Conservation (phyloP, 2,797 vertebrate genomes). For the Selene dorsalis region DNA sequence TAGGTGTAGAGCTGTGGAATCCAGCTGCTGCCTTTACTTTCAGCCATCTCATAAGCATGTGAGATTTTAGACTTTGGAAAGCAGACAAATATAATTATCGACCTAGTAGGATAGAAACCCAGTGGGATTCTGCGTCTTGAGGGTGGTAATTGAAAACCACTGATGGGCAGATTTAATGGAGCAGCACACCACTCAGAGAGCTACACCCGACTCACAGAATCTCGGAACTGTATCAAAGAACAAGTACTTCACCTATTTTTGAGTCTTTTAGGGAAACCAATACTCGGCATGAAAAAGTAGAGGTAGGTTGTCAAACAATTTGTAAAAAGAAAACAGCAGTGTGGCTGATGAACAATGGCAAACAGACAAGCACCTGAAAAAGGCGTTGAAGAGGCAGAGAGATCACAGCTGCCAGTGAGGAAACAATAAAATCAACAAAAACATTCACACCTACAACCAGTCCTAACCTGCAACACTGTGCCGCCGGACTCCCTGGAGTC, state of each 20-base stretch:
- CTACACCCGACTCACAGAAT: not conserved
- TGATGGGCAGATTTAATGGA: constrained; percentile 20
- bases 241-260: not conserved
- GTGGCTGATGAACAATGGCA: too few species aligned
- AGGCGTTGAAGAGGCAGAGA: too few species aligned
- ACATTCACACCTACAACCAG: too few species aligned
- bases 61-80: constrained; percentile 29
- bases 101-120: constrained; percentile 29
- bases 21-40: constrained; percentile 23
- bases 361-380: too few species aligned
- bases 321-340: too few species aligned
- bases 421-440: too few species aligned
- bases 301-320: too few species aligned
- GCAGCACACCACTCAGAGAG: not conserved
- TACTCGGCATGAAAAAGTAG: too few species aligned
- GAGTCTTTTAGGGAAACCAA: not conserved
- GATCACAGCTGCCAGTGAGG: too few species aligned
- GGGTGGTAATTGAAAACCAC: constrained; percentile 16
- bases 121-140: constrained; percentile 20
- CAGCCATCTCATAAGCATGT: not conserved
- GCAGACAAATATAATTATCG: constrained; percentile 38
- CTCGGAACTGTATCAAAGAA: not conserved
- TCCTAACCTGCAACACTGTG: too few species aligned
- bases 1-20: not conserved
- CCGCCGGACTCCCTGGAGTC: too few species aligned